Evolutionary conservation across 92 coral and sea anemone genomes (phyloP), one percentile per base, ranked within the genome.

Genomic region (Pocillopora grandis): DNA sequence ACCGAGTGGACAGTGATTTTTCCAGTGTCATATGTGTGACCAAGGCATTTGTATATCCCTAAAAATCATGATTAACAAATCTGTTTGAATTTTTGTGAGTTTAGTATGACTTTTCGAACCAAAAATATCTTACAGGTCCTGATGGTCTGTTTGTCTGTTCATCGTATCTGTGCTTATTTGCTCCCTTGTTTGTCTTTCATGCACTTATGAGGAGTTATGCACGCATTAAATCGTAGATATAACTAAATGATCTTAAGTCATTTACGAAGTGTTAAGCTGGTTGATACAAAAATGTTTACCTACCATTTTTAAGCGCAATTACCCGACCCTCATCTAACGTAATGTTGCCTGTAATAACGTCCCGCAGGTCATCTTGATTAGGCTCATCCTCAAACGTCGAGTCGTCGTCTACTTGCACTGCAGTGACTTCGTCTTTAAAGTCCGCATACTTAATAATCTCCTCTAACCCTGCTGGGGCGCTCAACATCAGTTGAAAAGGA

Each of bases 401-500:
- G 49, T 87, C 91, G 52, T 88, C 93, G 6, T 70, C 80, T 35
- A 85, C 68, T 27, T 85, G 60, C 20, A 70, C 83, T 23, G 80
- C 81, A 10, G 77, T 48, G 3, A 77, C 79, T 15, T 67, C 81
- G 55, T 80, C 55, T 49, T 77, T 73, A 75, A 87, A 90, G 77
- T 90, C 93, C 49, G 91, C 93, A 67, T 90, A 90, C 35, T 78
- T 82, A 35, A 90, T 87, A 23, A 87, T 79, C 3, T 90, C 93
- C 15, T 87, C 88, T 36, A 90, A 64, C 19, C 86, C 82, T 62
- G 89, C 91, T 37, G 84, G 89, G 13, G 83, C 77, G 66, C 88
- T 74, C 52, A 82, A 57, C 63, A 90, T 42, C 57, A 87, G 33
- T 57, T 87, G 61, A 60, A 75, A 90, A 27, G 88, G 85, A n/a